Evolutionary conservation across 2,113 vertebrate species (phyloP).

Genomic region (Calidris pugnax): DNA sequence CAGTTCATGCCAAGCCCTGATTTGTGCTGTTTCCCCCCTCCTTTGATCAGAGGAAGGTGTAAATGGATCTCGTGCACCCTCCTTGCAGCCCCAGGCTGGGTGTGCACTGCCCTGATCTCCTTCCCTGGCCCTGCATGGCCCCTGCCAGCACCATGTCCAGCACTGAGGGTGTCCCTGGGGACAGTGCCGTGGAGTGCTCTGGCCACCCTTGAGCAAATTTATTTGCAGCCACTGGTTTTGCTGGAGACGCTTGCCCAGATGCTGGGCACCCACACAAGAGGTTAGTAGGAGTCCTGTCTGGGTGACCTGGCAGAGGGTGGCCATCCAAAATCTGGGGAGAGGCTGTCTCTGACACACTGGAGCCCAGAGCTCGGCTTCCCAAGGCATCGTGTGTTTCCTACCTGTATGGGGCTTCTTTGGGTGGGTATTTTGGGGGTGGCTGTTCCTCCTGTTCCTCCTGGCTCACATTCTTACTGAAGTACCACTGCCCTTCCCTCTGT

Average conservation of each 20-base stretch:
- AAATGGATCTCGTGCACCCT: not conserved
- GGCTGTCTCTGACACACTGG: fast-evolving
- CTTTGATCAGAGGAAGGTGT: not conserved
- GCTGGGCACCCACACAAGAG: not conserved
- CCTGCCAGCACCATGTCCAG: fast-evolving
- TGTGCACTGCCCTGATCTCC: not conserved
- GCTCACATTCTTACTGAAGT: not conserved
- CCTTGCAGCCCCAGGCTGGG: not conserved
- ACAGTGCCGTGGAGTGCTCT: not conserved
- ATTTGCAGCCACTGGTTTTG: not conserved
- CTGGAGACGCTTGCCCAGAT: not conserved
- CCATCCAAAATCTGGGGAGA: not conserved
- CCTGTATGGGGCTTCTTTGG: not conserved
- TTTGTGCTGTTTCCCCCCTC: not conserved
- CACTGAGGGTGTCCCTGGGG: fast-evolving
- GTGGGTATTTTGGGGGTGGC: not conserved
- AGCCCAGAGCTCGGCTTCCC: not conserved
- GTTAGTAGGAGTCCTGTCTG: not conserved
- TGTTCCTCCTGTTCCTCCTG: not conserved
- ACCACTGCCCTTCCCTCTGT: not conserved
- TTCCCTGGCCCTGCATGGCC: not conserved
- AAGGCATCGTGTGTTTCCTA: not conserved
- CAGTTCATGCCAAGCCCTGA: not conserved
- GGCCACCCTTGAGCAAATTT: not conserved
- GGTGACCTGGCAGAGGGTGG: not conserved